Evolutionary conservation across 2,888 invertebrate species (phyloP).

Genomic region (Beris chalybata): DNA sequence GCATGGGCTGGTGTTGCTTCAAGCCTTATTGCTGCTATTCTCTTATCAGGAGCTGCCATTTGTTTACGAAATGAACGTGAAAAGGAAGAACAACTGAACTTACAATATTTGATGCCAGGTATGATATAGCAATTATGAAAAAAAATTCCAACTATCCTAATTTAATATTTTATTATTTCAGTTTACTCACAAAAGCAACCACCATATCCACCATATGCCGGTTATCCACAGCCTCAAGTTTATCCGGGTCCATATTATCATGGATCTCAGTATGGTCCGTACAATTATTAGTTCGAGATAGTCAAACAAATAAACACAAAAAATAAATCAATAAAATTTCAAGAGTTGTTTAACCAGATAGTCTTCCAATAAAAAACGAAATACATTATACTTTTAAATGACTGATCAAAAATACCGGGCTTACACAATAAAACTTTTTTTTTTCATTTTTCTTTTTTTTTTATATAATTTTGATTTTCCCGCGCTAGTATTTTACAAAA

Average conservation of each 20-base stretch:
- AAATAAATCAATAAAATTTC: slow-evolving; percentile 10
- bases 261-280: slow-evolving; percentile 90
- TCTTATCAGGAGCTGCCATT: slow-evolving; percentile 91
- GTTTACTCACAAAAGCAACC: slow-evolving; percentile 94
- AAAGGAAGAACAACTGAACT: slow-evolving; percentile 93
- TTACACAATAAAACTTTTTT: too few species aligned
- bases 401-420: too few species aligned
- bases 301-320: slow-evolving; percentile 15
- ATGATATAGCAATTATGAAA: neutral
- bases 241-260: slow-evolving; percentile 90
- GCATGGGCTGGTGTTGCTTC: slow-evolving; percentile 96
- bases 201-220: slow-evolving; percentile 77
- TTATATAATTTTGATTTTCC: too few species aligned
- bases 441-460: too few species aligned
- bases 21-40: slow-evolving; percentile 86
- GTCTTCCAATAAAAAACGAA: slow-evolving; percentile 25
- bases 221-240: slow-evolving; percentile 78
- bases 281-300: slow-evolving; percentile 73
- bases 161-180: slow-evolving; percentile 55
- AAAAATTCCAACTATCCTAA: neutral
- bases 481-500: too few species aligned
- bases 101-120: slow-evolving; percentile 97
- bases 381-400: neutral
- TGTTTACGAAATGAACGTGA: slow-evolving; percentile 92
- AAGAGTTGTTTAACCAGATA: slow-evolving; percentile 15